Evolutionary conservation across 1,140 invertebrate species (phyloP), one percentile per base, ranked within the genome.

Genomic region (Hermatobates lingyangjiaoensis): DNA sequence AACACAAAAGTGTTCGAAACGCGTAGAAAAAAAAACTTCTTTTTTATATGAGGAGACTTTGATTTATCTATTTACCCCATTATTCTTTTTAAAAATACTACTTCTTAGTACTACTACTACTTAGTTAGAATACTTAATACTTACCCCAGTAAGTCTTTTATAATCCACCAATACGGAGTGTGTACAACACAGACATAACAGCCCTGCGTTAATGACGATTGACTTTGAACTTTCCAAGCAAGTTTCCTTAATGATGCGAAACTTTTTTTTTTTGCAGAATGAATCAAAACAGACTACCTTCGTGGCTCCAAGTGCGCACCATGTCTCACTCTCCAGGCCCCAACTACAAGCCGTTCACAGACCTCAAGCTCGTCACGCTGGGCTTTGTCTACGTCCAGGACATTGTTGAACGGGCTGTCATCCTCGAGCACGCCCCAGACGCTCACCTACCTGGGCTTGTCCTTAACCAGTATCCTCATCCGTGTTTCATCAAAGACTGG

Each of bases 371-470:
- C 4, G 21, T 42, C 14, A 70, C 67, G 1, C 72, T 63, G 61
- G 75, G 75, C 20, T 78, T 77, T 63, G 67, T 68, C 27, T 76
- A 73, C 58, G 59, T 77, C 5, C 75, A 79, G 61, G 75, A 78
- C 54, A 67, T 75, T 63, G 61, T 78, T 42, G 76, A 79, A 54
- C 66, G 69, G 45, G 65, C 67, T 21, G 68, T 78, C 7, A 75
- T 79, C 45, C 56, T 62, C 51, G 58, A 66, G 14, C 66, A 72
- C 4, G 72, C 72, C 4, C 66, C 65, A 24, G 47, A 59, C 45
- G 24, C 56, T 5, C 28, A 55, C 47, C 20, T 63, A 34, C 40
- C 64, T 14, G 66, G 63, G 10, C 60, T 65, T 12, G 62, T 63
- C 27, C 49, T 73, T 5, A 67, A 73, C 45, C 74, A 77, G 60